Percentiles rank a stretch among this genome's conserved stretches.
Evolutionary conservation across 2,113 vertebrate genomes (phyloP).

Genomic region (Neolamprologus brichardi): DNA sequence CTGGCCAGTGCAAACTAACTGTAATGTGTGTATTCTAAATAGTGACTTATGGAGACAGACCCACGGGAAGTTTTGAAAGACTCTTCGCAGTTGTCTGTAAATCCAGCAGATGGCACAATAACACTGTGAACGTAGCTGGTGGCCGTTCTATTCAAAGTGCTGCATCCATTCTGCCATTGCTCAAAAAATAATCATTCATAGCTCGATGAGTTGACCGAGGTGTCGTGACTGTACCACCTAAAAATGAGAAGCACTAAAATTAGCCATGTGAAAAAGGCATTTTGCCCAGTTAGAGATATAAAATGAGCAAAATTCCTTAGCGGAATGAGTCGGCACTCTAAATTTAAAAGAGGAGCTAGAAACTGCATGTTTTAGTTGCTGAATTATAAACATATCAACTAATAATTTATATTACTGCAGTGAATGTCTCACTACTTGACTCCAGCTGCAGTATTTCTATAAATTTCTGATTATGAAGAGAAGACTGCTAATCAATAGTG

Average conservation of each 20-base stretch:
- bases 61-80: neutral
- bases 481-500: neutral
- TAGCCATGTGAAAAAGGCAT: neutral
- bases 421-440: neutral
- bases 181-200: neutral
- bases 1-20: neutral
- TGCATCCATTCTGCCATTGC: neutral
- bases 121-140: neutral
- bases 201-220: neutral
- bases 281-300: neutral
- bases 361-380: neutral
- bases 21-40: neutral
- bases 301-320: neutral
- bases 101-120: slow-evolving; percentile 50
- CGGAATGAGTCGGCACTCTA: neutral
- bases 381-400: neutral
- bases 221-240: neutral
- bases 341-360: neutral
- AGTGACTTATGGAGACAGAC: neutral
- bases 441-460: neutral
- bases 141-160: neutral
- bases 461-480: neutral
- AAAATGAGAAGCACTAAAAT: neutral
- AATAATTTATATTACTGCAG: neutral
- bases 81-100: neutral